Evolutionary conservation across 2,113 vertebrate species (phyloP), one percentile per base, ranked within the genome.

Genomic region (Beaufortia kweichowensis): DNA sequence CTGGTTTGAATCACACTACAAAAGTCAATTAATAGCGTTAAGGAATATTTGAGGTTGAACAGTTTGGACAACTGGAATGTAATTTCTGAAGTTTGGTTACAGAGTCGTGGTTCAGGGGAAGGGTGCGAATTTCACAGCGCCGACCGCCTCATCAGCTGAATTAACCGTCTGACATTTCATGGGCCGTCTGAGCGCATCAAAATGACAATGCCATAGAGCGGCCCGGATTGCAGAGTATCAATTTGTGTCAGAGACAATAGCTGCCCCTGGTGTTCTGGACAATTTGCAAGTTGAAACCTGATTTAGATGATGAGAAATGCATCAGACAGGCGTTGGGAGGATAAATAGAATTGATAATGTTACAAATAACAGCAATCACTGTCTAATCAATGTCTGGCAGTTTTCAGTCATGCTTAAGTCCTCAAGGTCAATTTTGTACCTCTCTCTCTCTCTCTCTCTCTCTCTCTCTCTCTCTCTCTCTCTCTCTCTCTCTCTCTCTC

Each of bases 131-230:
- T 60, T 61, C 57, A 73, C 33, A 61, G 57, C 39, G 35, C 15
- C 23, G 33, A 41, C 59, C 53, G 7, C 35, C 76, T 35, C 50
- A 60, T 79, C 75, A 55, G 53, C 71, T 71, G 74, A 83, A 82
- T 70, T 46, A 78, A 29, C 70, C 29, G 31, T 66, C 79, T 86
- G 85, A 78, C 83, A 86, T 86, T 86, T 86, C 56, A 56, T 24
- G 56, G 63, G 77, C 67, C 23, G 68, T 53, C 66, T 65, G 59
- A 79, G 65, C 48, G 43, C 62, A 75, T 82, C 77, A 76, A 63
- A 65, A 76, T 81, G 83, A 80, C 81, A 74, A 69, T 55, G 65
- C 59, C 64, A 67, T 23, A 64, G 55, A 73, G 76, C 55, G 61
- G 72, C 33, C 35, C 65, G 77, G 69, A 84, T 80, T 78, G 70